A percentile compares a stretch with the other conserved stretches of the same genome.
Evolutionary conservation across 2,113 vertebrate species (phyloP).

Genomic region (Zosterops lateralis): DNA sequence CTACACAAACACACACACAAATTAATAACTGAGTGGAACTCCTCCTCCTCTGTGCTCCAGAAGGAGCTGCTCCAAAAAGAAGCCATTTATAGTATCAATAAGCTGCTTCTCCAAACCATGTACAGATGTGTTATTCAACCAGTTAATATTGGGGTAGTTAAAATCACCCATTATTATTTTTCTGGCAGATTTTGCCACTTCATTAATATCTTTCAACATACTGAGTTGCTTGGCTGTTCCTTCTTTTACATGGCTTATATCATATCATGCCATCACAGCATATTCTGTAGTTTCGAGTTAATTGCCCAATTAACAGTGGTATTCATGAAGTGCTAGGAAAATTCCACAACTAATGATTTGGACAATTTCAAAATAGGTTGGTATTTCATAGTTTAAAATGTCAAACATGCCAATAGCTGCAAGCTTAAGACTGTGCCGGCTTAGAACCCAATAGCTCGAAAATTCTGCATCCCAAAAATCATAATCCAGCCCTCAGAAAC

Average conservation of each 20-base stretch:
- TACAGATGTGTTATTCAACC: slow-evolving; percentile 76
- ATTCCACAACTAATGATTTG: slow-evolving; percentile 76
- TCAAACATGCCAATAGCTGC: slow-evolving; percentile 77
- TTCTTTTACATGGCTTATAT: slow-evolving; percentile 79
- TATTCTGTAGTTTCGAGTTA: slow-evolving; percentile 80
- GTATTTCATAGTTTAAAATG: slow-evolving; percentile 82
- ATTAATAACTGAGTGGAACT: slow-evolving; percentile 62
- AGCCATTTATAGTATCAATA: slow-evolving; percentile 71
- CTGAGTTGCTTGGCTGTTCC: slow-evolving; percentile 74
- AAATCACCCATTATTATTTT: slow-evolving; percentile 77
- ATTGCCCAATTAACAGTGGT: slow-evolving; percentile 84
- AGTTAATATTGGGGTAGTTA: slow-evolving; percentile 75
- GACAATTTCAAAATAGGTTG: slow-evolving; percentile 82
- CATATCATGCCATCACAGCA: slow-evolving; percentile 80
- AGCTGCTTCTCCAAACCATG: slow-evolving; percentile 74
- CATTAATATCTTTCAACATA: slow-evolving; percentile 74
- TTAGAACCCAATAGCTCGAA: slow-evolving; percentile 56
- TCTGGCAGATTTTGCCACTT: slow-evolving; percentile 74
- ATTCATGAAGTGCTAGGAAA: slow-evolving; percentile 81
- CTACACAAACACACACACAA: slow-evolving; percentile 66
- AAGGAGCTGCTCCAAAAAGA: slow-evolving; percentile 71
- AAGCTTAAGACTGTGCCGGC: slow-evolving; percentile 66
- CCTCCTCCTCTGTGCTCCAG: slow-evolving; percentile 63
- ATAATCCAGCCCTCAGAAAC: not conserved
- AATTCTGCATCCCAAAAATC: slow-evolving; percentile 17